Evolutionary conservation across 1,140 invertebrate species (phyloP).

Genomic region (Papilio machaon): DNA sequence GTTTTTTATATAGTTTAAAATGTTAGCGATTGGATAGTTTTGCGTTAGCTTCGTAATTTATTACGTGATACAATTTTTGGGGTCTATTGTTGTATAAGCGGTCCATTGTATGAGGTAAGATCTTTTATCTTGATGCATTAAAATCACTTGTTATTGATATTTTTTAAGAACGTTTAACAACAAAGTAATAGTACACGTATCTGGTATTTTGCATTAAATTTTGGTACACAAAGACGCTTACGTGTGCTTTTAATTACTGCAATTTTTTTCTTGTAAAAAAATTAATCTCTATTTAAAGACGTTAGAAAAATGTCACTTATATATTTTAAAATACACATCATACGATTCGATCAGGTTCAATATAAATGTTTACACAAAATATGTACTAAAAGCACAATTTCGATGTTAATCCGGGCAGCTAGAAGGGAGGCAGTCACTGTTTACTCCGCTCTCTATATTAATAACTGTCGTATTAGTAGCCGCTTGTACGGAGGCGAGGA

Average conservation of each 20-base stretch:
- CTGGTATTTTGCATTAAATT: not conserved
- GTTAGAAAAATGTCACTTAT: too few species aligned
- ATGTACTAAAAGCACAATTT: not conserved
- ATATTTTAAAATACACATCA: not conserved
- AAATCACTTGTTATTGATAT: slow-evolving; percentile 12
- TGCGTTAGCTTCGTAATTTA: slow-evolving; percentile 50
- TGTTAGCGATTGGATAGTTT: slow-evolving; percentile 30
- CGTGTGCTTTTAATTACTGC: too few species aligned
- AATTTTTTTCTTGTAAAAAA: too few species aligned
- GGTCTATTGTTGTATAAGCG: slow-evolving; percentile 46
- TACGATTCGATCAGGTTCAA: too few species aligned
- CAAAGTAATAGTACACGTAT: not conserved
- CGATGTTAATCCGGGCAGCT: not conserved
- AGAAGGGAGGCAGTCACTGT: not conserved
- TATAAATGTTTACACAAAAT: not conserved
- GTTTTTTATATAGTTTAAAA: slow-evolving; percentile 31
- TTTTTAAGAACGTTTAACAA: not conserved
- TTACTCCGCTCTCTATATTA: slow-evolving; percentile 37
- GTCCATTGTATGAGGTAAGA: slow-evolving; percentile 47
- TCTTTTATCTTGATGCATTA: slow-evolving; percentile 31
- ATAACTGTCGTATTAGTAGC: slow-evolving; percentile 46
- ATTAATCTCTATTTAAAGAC: too few species aligned
- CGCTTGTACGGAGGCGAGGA: slow-evolving; percentile 24
- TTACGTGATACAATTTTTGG: slow-evolving; percentile 61
- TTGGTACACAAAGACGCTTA: not conserved